Evolutionary conservation across 2,888 invertebrate species (phyloP).

Genomic region (Melipona bicolor): DNA sequence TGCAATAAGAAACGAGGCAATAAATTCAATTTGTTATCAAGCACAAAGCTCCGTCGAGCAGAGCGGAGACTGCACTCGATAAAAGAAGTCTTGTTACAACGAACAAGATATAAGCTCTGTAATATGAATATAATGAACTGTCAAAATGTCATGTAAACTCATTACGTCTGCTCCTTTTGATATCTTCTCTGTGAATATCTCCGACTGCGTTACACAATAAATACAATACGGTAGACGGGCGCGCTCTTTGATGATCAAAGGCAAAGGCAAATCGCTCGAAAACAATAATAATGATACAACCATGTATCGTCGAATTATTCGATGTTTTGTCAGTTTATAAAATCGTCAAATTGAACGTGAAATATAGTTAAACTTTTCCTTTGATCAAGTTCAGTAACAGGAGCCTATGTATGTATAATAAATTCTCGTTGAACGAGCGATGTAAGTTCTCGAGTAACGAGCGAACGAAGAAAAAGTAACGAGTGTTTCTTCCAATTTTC

Average conservation of each 20-base stretch:
- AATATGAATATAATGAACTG: slow-evolving; percentile 43
- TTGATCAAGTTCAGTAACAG: too few species aligned
- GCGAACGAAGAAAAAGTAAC: slow-evolving; percentile 33
- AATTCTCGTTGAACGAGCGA: slow-evolving; percentile 15
- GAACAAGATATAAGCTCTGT: slow-evolving; percentile 13
- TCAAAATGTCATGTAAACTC: slow-evolving; percentile 23
- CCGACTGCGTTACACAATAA: not conserved
- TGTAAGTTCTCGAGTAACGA: not conserved
- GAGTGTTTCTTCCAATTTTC: slow-evolving; percentile 26
- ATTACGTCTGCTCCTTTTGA: too few species aligned
- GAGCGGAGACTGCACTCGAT: not conserved
- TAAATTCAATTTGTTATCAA: not conserved
- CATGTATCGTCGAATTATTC: too few species aligned
- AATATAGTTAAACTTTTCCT: not conserved
- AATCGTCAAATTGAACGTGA: not conserved
- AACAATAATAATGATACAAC: not conserved
- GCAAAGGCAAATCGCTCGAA: not conserved
- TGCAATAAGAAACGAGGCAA: not conserved
- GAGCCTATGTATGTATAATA: too few species aligned
- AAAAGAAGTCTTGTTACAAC: slow-evolving; percentile 11
- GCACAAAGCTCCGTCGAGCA: not conserved
- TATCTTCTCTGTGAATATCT: not conserved
- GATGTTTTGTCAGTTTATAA: not conserved
- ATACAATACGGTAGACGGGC: not conserved
- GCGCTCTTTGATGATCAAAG: not conserved